Base-by-base conservation (phyloP, 2,888 invertebrate species). In the Acanthoscelides obtectus region DNA sequence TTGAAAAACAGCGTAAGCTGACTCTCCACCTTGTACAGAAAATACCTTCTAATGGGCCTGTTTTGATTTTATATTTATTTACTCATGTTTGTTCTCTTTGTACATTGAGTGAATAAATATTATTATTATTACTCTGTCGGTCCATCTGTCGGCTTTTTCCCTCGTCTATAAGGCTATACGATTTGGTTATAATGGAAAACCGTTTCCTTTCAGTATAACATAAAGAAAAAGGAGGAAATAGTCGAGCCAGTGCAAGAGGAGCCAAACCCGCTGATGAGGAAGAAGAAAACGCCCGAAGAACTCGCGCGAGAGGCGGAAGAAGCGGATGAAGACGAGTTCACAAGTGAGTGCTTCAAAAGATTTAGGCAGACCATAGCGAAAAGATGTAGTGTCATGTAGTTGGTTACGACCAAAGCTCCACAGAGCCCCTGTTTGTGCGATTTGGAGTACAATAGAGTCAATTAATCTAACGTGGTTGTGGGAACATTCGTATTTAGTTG, bases 201-300 rank as follows among this genome's bases (percentile, higher is more conserved):
- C 12, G 1, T 8, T 64, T 64, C 1, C 64, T 22, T 92, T 45
- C 90, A 98, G 98, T 99, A 99, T 88, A 98, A 98, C 88, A 97
- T 99, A 88, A 99, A 99, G 90, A 96, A 96, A 86, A 97, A 98
- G 85, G 97, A 97, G 86, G 90, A 95, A 80, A 93, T 94, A 82
- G 94, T 94, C 83, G 91, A 92, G 83, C 91, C 92, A 84, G 93
- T 92, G 76, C 91, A 91, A 81, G 95, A 95, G 87, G 95, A 95
- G 78, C 95, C 94, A 82, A 96, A 96, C 87, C 96, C 96, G 71
- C 89, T 98, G 83, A 98, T 98, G 93, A 93, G 98, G 86, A 97
- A 97, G 90, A 98, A 98, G 90, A 99, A 99, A 87, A 98, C 98
- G 74, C 98, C 98, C 0, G 98, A 98, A 86, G 98, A 98, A 85